A percentile compares a stretch with the other conserved stretches of the same genome.
phyloP scores from a whole-genome alignment of 1,140 invertebrate genomes.

The Eubasilissa regina region DNA sequence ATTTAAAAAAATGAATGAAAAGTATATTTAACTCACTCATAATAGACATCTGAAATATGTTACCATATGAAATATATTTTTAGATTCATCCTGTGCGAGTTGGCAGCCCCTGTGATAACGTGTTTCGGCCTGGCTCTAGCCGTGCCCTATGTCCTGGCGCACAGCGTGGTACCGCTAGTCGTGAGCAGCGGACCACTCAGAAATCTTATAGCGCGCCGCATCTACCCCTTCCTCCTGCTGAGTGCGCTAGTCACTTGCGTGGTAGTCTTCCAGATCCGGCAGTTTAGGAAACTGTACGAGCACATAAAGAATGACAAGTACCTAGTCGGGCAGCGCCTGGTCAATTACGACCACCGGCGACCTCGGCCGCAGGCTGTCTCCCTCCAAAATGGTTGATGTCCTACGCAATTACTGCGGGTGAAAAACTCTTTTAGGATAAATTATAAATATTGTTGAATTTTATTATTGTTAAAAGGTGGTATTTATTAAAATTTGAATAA shows the following conservation, averaged over 20 bases:
- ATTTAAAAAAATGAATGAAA: too few species aligned
- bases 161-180: slow-evolving; percentile 87
- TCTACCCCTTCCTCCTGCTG: slow-evolving; percentile 92
- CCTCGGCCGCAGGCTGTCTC: slow-evolving; percentile 68
- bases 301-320: slow-evolving; percentile 99
- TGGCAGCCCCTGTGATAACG: slow-evolving; percentile 92
- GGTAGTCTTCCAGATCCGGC: slow-evolving; percentile 87
- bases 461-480: too few species aligned
- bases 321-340: slow-evolving; percentile 93
- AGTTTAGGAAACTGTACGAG: slow-evolving; percentile 95
- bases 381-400: neutral
- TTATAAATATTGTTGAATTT: too few species aligned
- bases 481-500: too few species aligned
- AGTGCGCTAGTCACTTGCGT: slow-evolving; percentile 79
- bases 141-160: slow-evolving; percentile 90
- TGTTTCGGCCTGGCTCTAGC: slow-evolving; percentile 90
- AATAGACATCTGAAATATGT: too few species aligned
- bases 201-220: slow-evolving; percentile 86
- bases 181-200: slow-evolving; percentile 81
- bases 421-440: too few species aligned
- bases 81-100: slow-evolving; percentile 84
- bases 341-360: slow-evolving; percentile 93
- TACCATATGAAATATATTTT: too few species aligned
- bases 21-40: too few species aligned
- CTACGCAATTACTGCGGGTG: neutral